Evolutionary conservation across 1,140 invertebrate genomes (phyloP).

Genomic region (Drosophila jambulina): DNA sequence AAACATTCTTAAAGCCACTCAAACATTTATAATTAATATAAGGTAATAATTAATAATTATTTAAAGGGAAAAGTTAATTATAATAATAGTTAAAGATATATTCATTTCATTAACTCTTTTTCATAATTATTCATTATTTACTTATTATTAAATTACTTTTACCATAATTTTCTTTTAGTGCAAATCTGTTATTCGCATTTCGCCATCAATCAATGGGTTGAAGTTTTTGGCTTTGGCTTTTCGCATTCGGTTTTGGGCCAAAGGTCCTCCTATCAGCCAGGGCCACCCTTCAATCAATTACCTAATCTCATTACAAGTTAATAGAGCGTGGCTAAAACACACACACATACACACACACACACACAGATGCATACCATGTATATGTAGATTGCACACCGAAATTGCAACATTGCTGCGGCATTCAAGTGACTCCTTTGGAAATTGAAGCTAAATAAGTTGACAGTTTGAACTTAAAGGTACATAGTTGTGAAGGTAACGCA

Average conservation of each 20-base stretch:
- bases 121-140: too few relatives aligned
- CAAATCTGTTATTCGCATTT: conserved; percentile 11
- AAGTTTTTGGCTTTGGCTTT: conserved; percentile 49
- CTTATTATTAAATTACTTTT: background rate
- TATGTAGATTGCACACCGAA: conserved; percentile 1
- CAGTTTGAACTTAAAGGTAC: conserved; percentile 6
- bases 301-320: conserved; percentile 81
- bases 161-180: background rate
- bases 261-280: conserved; percentile 43
- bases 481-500: background rate
- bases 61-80: too few relatives aligned
- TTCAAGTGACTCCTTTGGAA: conserved; percentile 14
- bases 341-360: background rate
- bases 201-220: conserved; percentile 63
- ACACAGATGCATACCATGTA: conserved; percentile 6
- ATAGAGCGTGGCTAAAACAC: conserved; percentile 67
- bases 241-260: conserved; percentile 38
- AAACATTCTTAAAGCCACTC: too few relatives aligned
- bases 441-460: conserved; percentile 19
- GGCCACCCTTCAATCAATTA: conserved; percentile 73
- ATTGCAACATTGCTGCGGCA: conserved; percentile 35
- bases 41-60: too few relatives aligned
- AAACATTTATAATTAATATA: too few relatives aligned
- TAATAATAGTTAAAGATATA: too few relatives aligned
- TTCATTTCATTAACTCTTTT: too few relatives aligned